Evolutionary conservation across 2,888 invertebrate species (phyloP).

Genomic region (Dinocampus coccinellae): DNA sequence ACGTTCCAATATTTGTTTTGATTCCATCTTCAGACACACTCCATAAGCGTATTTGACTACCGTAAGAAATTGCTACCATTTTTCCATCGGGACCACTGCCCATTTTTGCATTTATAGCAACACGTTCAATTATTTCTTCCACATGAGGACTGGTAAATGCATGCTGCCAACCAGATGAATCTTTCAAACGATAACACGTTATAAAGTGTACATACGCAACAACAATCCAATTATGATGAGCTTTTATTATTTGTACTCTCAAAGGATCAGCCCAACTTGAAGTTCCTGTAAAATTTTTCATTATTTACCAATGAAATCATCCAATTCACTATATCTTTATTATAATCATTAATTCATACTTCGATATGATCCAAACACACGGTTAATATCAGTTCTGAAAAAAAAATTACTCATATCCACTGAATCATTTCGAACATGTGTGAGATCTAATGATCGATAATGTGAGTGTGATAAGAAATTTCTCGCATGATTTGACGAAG

Average conservation of each 20-base stretch:
- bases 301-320: too few species aligned
- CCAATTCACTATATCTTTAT: constrained; percentile 18
- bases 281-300: constrained; percentile 65
- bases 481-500: constrained; percentile 72
- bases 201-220: constrained; percentile 97
- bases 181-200: constrained; percentile 93
- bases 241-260: constrained; percentile 92
- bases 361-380: constrained; percentile 77
- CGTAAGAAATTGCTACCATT: constrained; percentile 88
- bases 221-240: constrained; percentile 98
- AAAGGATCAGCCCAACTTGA: constrained; percentile 86
- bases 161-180: constrained; percentile 96
- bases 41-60: constrained; percentile 83
- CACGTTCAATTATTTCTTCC: constrained; percentile 89
- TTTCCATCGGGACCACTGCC: constrained; percentile 73
- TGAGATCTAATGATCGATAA: constrained; percentile 84
- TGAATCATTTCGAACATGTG: constrained; percentile 81
- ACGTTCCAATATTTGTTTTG: constrained; percentile 83
- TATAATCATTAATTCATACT: constrained; percentile 48
- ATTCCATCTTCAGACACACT: constrained; percentile 83
- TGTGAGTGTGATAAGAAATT: constrained; percentile 90
- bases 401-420: constrained; percentile 81
- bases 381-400: constrained; percentile 78
- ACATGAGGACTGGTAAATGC: constrained; percentile 94
- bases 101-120: constrained; percentile 87